Evolutionary conservation across 2,888 invertebrate genomes (phyloP), one percentile per base, ranked within the genome.

Genomic region (Apantesis nais): DNA sequence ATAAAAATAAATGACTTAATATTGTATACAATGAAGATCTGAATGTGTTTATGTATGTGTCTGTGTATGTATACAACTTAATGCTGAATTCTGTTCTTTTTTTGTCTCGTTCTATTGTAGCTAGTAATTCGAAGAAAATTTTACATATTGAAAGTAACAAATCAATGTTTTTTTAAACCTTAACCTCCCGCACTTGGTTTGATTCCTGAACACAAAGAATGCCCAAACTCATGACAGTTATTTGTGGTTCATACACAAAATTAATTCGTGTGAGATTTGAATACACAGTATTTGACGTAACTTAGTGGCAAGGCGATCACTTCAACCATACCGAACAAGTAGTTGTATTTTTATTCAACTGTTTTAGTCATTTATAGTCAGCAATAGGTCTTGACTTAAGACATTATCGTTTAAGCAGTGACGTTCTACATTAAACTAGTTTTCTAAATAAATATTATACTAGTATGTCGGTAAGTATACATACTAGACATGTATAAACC

Each of bases 361-460:
- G 9, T n/a, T 62, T 16, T 16, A 39, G 62, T 39, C 39, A 25
- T 52, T 62, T 25, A 37, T 62, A 55, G 61, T 62, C 9, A 52
- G 37, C 52, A 62, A 11, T 25, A 25, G 39, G 52, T 55, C 41
- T 63, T 29, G 63, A 63, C 63, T 44, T 29, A 63, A 44, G 44
- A 74, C 41, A 75, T 79, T 81, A 83, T 81, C 76, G 66, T 71
- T 64, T 67, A 75, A 73, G 29, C 60, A 16, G 66, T 81, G 81
- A 79, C 80, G 77, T 69, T 78, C 63, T 76, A 62, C 71, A 73
- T 76, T 75, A 73, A 68, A 73, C 73, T 83, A 58, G 7, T 58
- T 58, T 78, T 82, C 79, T 84, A 80, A 80, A 82, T 84, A 80
- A 80, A 82, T 80, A 80, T 82, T 77, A 74, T 79, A 77, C 73